Evolutionary conservation across 2,888 invertebrate genomes (phyloP), one percentile per base, ranked within the genome.

Genomic region (Euclidia mi): DNA sequence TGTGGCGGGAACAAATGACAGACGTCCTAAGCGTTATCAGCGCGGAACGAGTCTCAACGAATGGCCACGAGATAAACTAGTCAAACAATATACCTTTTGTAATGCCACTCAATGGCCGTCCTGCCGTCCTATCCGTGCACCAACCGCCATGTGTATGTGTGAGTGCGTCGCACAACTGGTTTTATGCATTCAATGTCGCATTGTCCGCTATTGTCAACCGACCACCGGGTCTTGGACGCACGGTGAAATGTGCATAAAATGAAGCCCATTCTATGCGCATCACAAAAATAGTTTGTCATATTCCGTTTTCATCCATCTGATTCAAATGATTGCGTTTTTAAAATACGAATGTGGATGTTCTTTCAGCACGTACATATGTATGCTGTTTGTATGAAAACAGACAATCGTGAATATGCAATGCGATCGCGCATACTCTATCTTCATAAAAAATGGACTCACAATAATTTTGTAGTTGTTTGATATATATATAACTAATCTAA

Each of bases 1-100:
- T 59, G 65, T 70, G 76, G 76, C 49, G 51, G 41, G 18, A 46
- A 61, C 55, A 68, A 67, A 60, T 65, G 68, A 65, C 66, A 76
- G 76, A 68, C 75, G 74, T 76, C 80, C 73, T 66, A 71, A 79
- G 67, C 80, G 79, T 87, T 91, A 92, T 93, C 93, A 92, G 92
- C 55, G 88, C 90, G 84, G 87, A 92, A 93, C 92, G 81, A 80
- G 81, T 84, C 81, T 81, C 79, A 76, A 81, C 81, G 79, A 87
- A 87, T 81, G 76, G 79, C 79, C 72, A 82, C 78, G 83, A 90
- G 90, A 91, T 92, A 90, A 91, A 91, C 90, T 88, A 83, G 88
- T 85, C 84, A 71, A 66, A 76, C 77, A 89, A 92, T 92, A 91
- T 92, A 81, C 85, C 91, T 90, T 90, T 92, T 92, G 91, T 92